Evolutionary conservation across 2,113 vertebrate genomes (phyloP).

Genomic region (Procapra przewalskii): DNA sequence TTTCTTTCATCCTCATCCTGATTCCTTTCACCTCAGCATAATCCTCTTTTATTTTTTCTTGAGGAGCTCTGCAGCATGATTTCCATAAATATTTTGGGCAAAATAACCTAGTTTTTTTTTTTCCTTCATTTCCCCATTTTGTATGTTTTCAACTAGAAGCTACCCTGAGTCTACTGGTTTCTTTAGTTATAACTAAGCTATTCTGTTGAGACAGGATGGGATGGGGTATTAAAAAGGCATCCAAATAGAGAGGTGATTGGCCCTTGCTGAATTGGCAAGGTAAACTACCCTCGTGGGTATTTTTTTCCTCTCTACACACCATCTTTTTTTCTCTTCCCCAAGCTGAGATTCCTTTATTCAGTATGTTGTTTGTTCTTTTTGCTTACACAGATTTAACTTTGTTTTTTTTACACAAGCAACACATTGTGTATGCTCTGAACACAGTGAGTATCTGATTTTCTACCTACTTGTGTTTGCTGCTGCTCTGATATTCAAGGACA

Average conservation of each 20-base stretch:
- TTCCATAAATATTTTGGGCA: conserved; percentile 15
- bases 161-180: neutral
- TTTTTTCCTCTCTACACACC: neutral
- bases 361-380: conserved; percentile 42
- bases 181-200: neutral
- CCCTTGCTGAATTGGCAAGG: neutral
- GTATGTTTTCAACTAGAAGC: neutral
- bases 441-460: neutral
- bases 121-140: neutral
- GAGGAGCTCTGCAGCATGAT: neutral
- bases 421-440: conserved; percentile 9
- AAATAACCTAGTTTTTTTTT: neutral
- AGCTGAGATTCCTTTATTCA: neutral
- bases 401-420: conserved; percentile 50
- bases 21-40: conserved; percentile 4
- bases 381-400: conserved; percentile 37
- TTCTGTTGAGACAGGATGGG: neutral
- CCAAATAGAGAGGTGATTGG: neutral
- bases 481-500: neutral
- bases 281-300: neutral
- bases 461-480: neutral
- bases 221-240: neutral
- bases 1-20: neutral
- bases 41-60: neutral
- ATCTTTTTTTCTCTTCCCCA: neutral